Evolutionary conservation across 1,140 invertebrate genomes (phyloP).

Genomic region (Trypoxylus dichotomus): DNA sequence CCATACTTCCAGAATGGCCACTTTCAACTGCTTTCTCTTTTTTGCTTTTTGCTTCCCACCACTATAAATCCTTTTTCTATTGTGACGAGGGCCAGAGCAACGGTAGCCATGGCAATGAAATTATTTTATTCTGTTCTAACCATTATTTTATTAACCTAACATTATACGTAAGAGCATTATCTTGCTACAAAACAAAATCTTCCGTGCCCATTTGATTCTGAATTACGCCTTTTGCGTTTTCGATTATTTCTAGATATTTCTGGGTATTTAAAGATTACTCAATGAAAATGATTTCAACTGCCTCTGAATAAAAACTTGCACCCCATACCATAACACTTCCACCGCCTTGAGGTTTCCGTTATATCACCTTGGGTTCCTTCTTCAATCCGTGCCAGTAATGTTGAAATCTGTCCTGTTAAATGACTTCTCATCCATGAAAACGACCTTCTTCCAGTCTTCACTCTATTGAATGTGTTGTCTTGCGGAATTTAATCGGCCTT

Average conservation of each 20-base stretch:
- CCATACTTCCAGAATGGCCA: too few species aligned
- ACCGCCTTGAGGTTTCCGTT: neutral
- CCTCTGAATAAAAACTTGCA: neutral
- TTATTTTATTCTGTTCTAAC: neutral
- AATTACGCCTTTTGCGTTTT: neutral
- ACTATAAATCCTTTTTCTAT: conserved; percentile 12
- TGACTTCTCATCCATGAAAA: too few species aligned
- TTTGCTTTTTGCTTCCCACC: neutral
- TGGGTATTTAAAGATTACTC: neutral
- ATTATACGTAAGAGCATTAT: neutral
- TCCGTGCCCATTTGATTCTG: neutral
- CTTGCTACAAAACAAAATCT: conserved; percentile 16
- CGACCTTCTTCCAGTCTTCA: too few species aligned
- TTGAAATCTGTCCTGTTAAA: neutral
- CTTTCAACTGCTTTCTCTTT: neutral
- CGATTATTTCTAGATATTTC: neutral
- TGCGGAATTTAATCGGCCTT: neutral
- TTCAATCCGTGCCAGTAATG: neutral
- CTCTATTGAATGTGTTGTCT: too few species aligned
- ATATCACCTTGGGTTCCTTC: neutral
- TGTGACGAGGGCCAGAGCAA: neutral
- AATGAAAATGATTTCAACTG: neutral
- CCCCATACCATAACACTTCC: neutral
- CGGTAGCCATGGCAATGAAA: neutral
- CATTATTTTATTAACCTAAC: neutral